Evolutionary conservation across 2,888 invertebrate species (phyloP), one percentile per base, ranked within the genome.

Genomic region (Nemapogon koenigi): DNA sequence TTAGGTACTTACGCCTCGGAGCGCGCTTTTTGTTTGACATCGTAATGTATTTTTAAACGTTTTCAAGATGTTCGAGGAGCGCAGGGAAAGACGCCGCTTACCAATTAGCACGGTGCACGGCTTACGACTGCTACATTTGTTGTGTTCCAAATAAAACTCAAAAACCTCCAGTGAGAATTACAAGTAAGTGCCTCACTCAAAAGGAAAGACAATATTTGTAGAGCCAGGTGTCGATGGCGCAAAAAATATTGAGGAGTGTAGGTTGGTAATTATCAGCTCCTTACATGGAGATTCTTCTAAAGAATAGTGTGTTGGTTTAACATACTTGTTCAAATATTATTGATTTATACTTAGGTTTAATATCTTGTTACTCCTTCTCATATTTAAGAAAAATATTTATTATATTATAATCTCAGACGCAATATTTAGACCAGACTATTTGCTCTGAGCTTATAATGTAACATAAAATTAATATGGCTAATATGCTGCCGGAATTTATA

Each of bases 1-100:
- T n/a, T n/a, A n/a, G n/a, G n/a, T n/a, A n/a, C n/a, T n/a, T n/a
- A n/a, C n/a, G n/a, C n/a, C n/a, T n/a, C n/a, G n/a, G n/a, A n/a
- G n/a, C n/a, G n/a, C n/a, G n/a, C n/a, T n/a, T 13, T 26, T 35
- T 35, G 58, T 64, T 62, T 62, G 55, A 55, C 53, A 52, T 53
- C 49, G 46, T 64, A 60, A 68, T 65, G 65, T 66, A 59, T 63
- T 68, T 67, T 67, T 62, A 65, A 68, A 55, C 56, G 61, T 59
- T 63, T 57, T 52, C 48, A 61, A 59, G 49, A 57, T 52, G 53
- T 52, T 52, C 48, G 48, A 51, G 47, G 52, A 45, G 19, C 16
- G 37, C 19, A 37, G 37, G 11, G 7, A 28, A 26, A 37, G 14
- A 22, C 35, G 46, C 41, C 37, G 46, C 49, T 52, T 52, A 51